Percentiles rank a stretch among this genome's conserved stretches.
Conservation (phyloP, 2,888 invertebrate genomes). For the Pseudococcus jackbeardsleyi region DNA sequence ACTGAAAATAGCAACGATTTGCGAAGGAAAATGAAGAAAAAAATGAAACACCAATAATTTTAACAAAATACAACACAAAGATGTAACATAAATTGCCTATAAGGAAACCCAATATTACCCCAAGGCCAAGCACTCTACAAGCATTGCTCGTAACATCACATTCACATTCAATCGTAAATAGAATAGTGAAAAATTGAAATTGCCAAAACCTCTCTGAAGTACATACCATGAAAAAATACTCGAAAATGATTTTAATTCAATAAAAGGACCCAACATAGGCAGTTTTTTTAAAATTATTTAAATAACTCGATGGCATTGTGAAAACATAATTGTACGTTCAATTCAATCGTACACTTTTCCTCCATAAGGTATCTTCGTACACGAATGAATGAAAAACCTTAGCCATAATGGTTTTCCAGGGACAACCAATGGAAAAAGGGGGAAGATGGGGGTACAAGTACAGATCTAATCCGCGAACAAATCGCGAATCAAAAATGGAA, state of each 20-base stretch:
- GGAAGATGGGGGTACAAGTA: neutral
- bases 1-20: too few species aligned
- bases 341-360: neutral
- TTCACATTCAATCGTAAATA: neutral
- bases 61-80: neutral
- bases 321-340: neutral
- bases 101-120: neutral
- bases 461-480: neutral
- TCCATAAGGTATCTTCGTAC: neutral
- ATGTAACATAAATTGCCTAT: slow-evolving; percentile 2
- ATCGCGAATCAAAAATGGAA: neutral
- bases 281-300: neutral
- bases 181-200: neutral
- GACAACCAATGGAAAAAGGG: too few species aligned
- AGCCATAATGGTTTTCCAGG: neutral
- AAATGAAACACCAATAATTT: too few species aligned
- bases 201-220: neutral
- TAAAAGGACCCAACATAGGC: neutral
- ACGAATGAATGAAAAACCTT: neutral
- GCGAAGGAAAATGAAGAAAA: too few species aligned
- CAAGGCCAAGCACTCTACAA: neutral
- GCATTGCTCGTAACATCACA: neutral
- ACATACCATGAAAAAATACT: neutral
- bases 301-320: neutral
- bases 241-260: neutral